Evolutionary conservation across 2,888 invertebrate species (phyloP), one percentile per base, ranked within the genome.

Genomic region (Galerucella pusilla): DNA sequence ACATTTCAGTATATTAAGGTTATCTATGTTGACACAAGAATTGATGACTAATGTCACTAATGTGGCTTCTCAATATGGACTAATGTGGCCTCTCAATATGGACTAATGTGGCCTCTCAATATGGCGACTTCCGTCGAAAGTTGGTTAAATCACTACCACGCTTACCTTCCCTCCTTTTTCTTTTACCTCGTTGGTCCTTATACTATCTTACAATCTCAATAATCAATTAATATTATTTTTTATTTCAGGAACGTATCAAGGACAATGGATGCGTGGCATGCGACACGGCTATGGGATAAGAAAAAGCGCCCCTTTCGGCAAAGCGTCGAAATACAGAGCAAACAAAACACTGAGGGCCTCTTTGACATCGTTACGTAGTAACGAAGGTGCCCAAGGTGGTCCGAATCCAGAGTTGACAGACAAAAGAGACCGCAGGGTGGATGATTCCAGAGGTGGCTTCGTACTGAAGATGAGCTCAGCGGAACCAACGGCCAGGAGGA

Each of bases 281-380:
- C 93, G 99, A 73, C 99, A 99, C 88, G 99, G 99, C n/a, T 99
- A 99, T 89, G 99, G 99, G 71, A 97, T 99, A 74, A 92, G 99
- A 71, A 96, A 96, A 82, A 97, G 97, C 83, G 99, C 99, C 54
- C 97, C 98, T 67, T 99, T 98, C 89, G 98, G 98, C 76, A 92
- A 97, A 88, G 98, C 98, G 79, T 97, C 98, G 78, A 97, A 97
- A 89, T 96, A 96, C 90, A 93, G 97, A 78, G 94, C 95, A 74
- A 89, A 89, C 84, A 93, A 93, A 90, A 93, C 91, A 84, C 89
- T 93, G 78, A 90, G 93, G 80, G 92, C 91, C 84, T 96, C 96
- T 71, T 88, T 96, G 88, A 94, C 94, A 80, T 97, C 96, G 64
- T 90, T 96, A 85, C 90, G 93, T 74, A 93, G 93, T 85, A 91